Evolutionary conservation across 2,113 vertebrate species (phyloP).

Genomic region (Passer domesticus): DNA sequence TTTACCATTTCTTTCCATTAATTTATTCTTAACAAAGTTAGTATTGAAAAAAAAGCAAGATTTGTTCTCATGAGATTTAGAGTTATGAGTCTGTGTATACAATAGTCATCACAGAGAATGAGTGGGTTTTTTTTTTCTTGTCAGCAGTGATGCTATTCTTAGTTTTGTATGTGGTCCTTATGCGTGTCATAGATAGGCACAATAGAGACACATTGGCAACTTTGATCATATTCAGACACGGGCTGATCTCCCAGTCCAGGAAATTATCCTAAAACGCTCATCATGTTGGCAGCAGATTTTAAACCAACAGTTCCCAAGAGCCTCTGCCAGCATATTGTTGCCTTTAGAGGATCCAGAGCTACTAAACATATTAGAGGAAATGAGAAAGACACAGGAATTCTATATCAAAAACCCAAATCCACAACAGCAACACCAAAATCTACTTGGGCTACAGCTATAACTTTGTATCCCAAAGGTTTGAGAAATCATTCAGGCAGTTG

Average conservation of each 20-base stretch:
- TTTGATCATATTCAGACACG: not conserved
- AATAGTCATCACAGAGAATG: not conserved
- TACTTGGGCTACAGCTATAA: not conserved
- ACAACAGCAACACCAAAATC: not conserved
- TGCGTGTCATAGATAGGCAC: not conserved
- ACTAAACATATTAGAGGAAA: not conserved
- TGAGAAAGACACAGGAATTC: not conserved
- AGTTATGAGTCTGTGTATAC: not conserved
- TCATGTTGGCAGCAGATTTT: conserved; percentile 15
- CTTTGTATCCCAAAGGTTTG: not conserved
- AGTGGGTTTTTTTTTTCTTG: not conserved
- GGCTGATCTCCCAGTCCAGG: not conserved
- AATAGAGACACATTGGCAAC: conserved; percentile 15
- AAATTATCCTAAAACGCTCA: conserved; percentile 12
- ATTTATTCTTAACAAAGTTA: not conserved
- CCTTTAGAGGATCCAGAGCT: not conserved
- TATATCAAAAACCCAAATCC: not conserved
- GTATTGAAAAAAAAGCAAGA: not conserved
- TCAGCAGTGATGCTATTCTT: not conserved
- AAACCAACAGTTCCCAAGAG: not conserved
- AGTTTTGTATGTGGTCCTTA: not conserved
- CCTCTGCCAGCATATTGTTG: not conserved
- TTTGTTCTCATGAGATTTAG: not conserved
- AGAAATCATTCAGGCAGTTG: not conserved
- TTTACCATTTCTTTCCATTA: not conserved